Base-by-base conservation (phyloP, 2,888 invertebrate genomes). In the Lasiommata megera region DNA sequence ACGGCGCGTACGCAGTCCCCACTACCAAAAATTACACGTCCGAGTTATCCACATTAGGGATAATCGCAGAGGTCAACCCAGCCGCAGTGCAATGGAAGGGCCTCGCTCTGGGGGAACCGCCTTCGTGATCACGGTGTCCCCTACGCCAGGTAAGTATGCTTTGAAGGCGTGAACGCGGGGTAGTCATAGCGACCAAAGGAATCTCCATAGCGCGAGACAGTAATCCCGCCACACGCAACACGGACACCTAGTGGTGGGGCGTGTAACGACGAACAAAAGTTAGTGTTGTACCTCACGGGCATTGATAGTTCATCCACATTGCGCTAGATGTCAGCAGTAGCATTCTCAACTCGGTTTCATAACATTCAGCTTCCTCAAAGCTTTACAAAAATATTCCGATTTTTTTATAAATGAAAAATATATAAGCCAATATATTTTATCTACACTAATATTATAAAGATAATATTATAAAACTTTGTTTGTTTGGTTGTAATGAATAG, bases 61-160 rank as follows among this genome's bases (percentile, higher is more conserved):
- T 75, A 76, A 76, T 76, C 75, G 73, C 76, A 76, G 63, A 73
- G 76, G 76, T 76, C 76, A 77, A 76, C 76, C 73, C 70, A 58
- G 54, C 70, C 75, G 76, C 75, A 77, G 76, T 76, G 76, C 76
- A 76, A 76, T 76, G 76, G 58, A 60, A 37, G 57, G 65, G 74
- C 67, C 76, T 77, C 77, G 72, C 74, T 73, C 75, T 74, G 76
- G 76, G 62, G 73, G 75, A 74, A 76, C 77, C 76, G 74, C 77
- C 76, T 73, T 67, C 56, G 7, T 76, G 76, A 78, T 77, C 76
- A 76, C 73, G 76, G 75, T 76, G 43, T 69, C 75, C 73, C 76
- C 76, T 76, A 76, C 65, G 65, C 63, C 65, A 65, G 65, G 65
- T 65, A 65, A 63, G 65, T 63, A 63, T 65, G 62, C 56, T 55